Evolutionary conservation across 2,888 invertebrate genomes (phyloP).

Genomic region (Lasioglossum villosulum): DNA sequence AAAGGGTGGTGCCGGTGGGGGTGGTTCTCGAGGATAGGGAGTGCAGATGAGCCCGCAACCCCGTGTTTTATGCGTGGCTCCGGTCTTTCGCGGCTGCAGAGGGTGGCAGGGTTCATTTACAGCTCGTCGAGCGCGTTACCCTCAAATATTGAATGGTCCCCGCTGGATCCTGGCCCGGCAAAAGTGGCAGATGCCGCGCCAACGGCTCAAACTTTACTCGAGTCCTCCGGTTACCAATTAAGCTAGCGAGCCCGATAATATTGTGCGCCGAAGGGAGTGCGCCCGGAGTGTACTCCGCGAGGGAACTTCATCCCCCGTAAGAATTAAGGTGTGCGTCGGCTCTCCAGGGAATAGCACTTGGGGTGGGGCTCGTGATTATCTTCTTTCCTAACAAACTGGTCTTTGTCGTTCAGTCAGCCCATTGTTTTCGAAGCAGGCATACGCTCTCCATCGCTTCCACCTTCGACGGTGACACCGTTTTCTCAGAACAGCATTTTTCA

Average conservation of each 20-base stretch:
- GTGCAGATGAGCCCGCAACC: constrained; percentile 14
- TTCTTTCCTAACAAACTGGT: neutral
- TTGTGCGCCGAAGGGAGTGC: constrained; percentile 28
- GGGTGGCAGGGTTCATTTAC: constrained; percentile 40
- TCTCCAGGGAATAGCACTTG: neutral
- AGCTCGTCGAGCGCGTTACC: constrained; percentile 58
- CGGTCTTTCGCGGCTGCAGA: constrained; percentile 32
- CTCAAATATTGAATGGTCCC: constrained; percentile 69
- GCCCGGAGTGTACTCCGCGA: constrained; percentile 14
- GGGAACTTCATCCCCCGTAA: neutral
- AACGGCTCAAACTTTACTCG: constrained; percentile 24
- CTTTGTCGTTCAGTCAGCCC: neutral
- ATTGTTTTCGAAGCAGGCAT: neutral
- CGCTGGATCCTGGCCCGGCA: constrained; percentile 31
- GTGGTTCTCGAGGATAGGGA: neutral
- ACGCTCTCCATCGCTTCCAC: too few relatives aligned
- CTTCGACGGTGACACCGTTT: too few relatives aligned
- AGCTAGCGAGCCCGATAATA: constrained; percentile 45
- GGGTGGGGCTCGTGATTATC: neutral
- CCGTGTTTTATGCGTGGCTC: constrained; percentile 49
- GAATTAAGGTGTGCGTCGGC: neutral
- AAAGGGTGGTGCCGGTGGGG: neutral
- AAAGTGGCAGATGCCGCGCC: constrained; percentile 24
- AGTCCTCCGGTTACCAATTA: constrained; percentile 40
- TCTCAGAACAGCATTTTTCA: too few relatives aligned